phyloP scores from a whole-genome alignment of 2,888 invertebrate species.

The Drosophila differens region DNA sequence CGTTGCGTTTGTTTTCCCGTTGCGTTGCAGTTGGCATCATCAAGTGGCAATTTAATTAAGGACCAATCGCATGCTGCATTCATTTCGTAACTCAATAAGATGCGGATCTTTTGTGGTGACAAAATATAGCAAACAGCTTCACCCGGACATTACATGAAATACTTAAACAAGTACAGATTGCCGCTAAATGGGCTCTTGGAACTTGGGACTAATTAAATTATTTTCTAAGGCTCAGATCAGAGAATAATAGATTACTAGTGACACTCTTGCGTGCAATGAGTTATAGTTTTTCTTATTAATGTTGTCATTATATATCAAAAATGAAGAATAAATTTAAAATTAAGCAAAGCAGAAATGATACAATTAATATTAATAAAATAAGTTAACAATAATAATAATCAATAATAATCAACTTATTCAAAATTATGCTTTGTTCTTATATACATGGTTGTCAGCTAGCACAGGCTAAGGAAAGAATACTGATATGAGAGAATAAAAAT shows the following conservation, averaged over 20 bases:
- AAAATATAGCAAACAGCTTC: conserved; percentile 37
- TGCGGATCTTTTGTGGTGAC: conserved; percentile 40
- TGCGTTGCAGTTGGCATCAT: conserved; percentile 33
- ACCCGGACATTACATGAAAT: conserved; percentile 33
- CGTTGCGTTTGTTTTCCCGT: conserved; percentile 27
- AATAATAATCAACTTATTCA: neutral
- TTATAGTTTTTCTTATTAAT: neutral
- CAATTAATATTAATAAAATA: neutral
- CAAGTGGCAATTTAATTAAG: conserved; percentile 72
- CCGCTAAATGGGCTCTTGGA: neutral
- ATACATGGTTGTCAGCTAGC: neutral
- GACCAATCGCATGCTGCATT: conserved; percentile 53
- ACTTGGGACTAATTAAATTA: conserved; percentile 16
- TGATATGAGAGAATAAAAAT: neutral
- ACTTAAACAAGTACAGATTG: conserved; percentile 14
- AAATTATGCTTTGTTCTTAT: neutral
- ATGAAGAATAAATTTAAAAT: neutral
- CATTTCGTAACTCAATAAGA: conserved; percentile 47
- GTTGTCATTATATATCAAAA: neutral
- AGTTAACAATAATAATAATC: neutral
- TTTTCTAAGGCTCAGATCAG: neutral
- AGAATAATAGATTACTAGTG: neutral
- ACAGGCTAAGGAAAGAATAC: neutral
- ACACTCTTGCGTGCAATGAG: neutral
- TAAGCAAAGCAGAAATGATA: accelerated